Base-by-base conservation (phyloP, 2,113 vertebrate species). In the Rhinogobius similis region DNA sequence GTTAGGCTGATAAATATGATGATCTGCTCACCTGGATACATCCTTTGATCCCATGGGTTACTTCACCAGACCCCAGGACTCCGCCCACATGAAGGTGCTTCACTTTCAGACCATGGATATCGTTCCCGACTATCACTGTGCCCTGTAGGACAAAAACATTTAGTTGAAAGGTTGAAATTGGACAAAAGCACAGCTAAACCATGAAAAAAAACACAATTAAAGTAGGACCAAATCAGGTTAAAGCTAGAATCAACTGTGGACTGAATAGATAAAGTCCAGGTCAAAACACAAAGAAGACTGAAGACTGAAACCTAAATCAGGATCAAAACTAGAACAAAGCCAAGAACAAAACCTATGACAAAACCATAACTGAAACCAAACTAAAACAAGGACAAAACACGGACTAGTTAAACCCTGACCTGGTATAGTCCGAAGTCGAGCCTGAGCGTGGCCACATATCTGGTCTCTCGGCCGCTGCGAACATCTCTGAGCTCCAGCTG, bases 51-150 rank as follows among this genome's bases (percentile, higher is more conserved):
- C 98, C 98, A 1, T 92, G 95, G 87, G 95, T 95, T 79, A 94
- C 94, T 77, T 97, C 94, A 73, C 95, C 95, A 18, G 94, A 90
- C 44, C 92, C 94, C 70, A 96, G 88, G 81, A 98, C 90, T 79
- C 97, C 97, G 58, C 97, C 98, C 59, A 99, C 94, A 0, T 98
- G 95, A 70, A 99, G 93, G 72, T 95, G 95, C 88, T 99, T 98
- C 89, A 99, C 95, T 88, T 96, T 98, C 88, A 99, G 90, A 65
- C 96, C 96, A 62, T 97, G 95, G 70, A 99, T 94, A 21, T 98
- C 98, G 87, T 91, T 98, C 73, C 96, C 98, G 59, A 98, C 93
- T 3, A 95, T 93, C 56, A 98, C 92, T 0, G 95, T 98, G 72
- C 96, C 96, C 98, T 99, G 87, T 59, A 44, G 63, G 48, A 46